These are phyloP conservation scores for Hozukius guyotensis DNA, from an alignment of 2,797 vertebrate species.

Conservation along the genomic window DNA sequence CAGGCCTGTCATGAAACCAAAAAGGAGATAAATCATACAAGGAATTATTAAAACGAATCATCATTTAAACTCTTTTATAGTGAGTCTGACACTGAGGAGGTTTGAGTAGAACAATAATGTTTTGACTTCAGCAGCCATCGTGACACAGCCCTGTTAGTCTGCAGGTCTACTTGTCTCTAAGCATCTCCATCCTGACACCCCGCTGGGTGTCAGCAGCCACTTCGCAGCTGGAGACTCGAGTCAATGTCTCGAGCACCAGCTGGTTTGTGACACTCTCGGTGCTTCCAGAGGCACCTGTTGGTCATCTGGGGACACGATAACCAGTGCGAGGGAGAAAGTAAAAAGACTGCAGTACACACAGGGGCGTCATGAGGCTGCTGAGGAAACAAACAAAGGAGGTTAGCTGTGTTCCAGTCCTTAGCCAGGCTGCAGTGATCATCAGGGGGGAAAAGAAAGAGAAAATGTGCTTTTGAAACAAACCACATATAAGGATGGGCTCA, in stretches of 20 bases:
- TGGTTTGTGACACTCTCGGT: slow-evolving; percentile 11
- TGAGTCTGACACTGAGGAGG: not conserved
- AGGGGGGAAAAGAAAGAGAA: not conserved
- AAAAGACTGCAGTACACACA: not conserved
- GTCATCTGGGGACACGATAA: not conserved
- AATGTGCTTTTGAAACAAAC: slow-evolving; percentile 2
- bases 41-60: not conserved
- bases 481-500: not conserved
- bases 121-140: not conserved
- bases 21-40: slow-evolving; percentile 9
- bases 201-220: slow-evolving; percentile 1
- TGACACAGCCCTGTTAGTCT: slow-evolving; percentile 1
- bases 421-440: not conserved
- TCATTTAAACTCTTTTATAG: slow-evolving; percentile 4
- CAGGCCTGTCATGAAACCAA: slow-evolving; percentile 29
- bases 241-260: not conserved
- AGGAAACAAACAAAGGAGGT: slow-evolving; percentile 16
- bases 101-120: not conserved
- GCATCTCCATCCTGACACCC: not conserved
- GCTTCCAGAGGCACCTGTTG: slow-evolving; percentile 14
- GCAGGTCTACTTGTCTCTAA: not conserved
- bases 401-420: not conserved
- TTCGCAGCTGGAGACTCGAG: not conserved
- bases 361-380: not conserved
- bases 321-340: not conserved